Evolutionary conservation across 2,113 vertebrate species (phyloP).

Genomic region (Rhinogobius similis): DNA sequence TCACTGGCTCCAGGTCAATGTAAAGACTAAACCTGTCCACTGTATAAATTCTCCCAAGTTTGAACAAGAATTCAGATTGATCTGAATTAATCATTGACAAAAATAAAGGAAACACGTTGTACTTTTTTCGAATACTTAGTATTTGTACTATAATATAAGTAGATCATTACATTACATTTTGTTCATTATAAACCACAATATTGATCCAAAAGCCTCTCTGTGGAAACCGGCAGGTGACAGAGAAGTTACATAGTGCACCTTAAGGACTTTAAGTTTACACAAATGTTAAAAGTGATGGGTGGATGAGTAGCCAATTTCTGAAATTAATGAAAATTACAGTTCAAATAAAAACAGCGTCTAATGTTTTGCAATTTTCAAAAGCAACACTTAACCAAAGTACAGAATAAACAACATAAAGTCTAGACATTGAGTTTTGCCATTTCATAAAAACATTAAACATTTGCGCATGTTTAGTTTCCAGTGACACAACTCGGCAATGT

Average conservation of each 20-base stretch:
- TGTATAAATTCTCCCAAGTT: too few relatives aligned
- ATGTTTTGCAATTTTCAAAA: not conserved
- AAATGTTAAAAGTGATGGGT: not conserved
- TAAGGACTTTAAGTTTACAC: too few relatives aligned
- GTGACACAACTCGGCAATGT: not conserved
- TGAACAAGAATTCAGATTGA: not conserved
- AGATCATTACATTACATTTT: too few relatives aligned
- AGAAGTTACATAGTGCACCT: too few relatives aligned
- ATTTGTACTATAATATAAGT: too few relatives aligned
- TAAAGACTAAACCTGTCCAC: conserved; percentile 33
- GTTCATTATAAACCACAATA: too few relatives aligned
- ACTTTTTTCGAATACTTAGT: too few relatives aligned
- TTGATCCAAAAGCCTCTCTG: too few relatives aligned
- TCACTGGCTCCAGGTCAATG: conserved; percentile 15
- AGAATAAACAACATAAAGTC: not conserved
- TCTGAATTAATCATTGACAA: too few relatives aligned
- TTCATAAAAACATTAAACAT: not conserved
- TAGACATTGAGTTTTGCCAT: not conserved
- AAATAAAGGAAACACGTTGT: too few relatives aligned
- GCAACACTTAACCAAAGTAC: not conserved
- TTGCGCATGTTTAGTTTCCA: not conserved
- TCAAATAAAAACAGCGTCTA: not conserved
- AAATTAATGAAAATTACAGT: not conserved
- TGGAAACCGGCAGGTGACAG: too few relatives aligned
- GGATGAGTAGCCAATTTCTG: not conserved